phyloP scores from a whole-genome alignment of 2,888 invertebrate species.

The Erpobdella octoculata region DNA sequence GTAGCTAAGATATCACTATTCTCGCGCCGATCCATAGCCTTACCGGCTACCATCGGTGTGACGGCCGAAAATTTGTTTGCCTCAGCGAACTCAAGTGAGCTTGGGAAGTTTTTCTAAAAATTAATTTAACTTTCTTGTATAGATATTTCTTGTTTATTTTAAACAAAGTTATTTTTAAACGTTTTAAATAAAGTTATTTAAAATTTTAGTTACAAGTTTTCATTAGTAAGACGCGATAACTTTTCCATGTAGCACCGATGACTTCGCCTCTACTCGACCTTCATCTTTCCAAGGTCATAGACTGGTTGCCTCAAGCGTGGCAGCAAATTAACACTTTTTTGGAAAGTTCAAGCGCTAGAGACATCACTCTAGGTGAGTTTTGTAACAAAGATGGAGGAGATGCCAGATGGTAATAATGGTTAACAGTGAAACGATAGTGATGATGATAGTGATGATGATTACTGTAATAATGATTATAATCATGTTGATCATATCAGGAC shows the following conservation, averaged over 20 bases:
- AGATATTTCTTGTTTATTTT: background rate
- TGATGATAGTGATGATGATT: background rate
- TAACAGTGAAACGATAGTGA: background rate
- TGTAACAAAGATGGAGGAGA: background rate
- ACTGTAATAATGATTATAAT: background rate
- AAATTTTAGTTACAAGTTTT: no score
- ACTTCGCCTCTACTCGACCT: slow-evolving; percentile 28
- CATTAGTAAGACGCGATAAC: background rate
- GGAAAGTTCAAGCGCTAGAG: slow-evolving; percentile 87
- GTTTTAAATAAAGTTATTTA: background rate
- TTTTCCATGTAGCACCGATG: background rate
- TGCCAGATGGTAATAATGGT: background rate
- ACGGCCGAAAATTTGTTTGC: no score
- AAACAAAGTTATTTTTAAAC: background rate
- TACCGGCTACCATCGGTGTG: background rate
- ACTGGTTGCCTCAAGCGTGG: slow-evolving; percentile 92
- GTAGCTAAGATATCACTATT: slow-evolving; percentile 50
- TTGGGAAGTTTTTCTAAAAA: background rate
- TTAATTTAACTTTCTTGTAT: background rate
- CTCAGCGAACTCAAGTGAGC: no score
- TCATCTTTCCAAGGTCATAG: slow-evolving; percentile 60
- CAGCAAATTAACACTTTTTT: slow-evolving; percentile 86
- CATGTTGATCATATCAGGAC: slow-evolving; percentile 55
- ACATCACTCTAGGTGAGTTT: slow-evolving; percentile 76
- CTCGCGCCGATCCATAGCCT: background rate